Evolutionary conservation across 2,888 invertebrate genomes (phyloP), one percentile per base, ranked within the genome.

Genomic region (Ochlodes sylvanus): DNA sequence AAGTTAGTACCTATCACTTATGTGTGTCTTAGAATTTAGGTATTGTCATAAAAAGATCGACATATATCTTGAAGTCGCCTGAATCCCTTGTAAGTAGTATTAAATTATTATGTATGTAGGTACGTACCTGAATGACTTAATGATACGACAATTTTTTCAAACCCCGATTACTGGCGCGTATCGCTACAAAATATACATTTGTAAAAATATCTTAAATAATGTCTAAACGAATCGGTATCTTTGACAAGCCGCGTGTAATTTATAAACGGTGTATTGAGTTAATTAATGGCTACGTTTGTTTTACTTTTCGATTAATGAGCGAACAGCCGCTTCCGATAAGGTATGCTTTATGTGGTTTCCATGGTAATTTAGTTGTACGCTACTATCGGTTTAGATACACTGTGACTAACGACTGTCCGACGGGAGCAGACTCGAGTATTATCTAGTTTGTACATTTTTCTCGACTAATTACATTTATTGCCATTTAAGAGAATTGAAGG

Each of bases 151-250:
- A 12, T 38, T 38, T 38, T 12, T 12, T 38, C 10, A 12, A 38
- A 32, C 5, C 9, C 38, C 38, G 38, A 38, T 38, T 9, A 38
- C 2, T 9, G 9, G 1, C 12, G 38, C 38, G 38, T 38, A 12
- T 12, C 38, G 38, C 38, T 38, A 12, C 3, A 38, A 38, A 38
- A 38, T 38, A 38, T 9, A 38, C 38, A 63, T 63, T 52, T 52
- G 65, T 65, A n/a, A 10, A 19, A n/a, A 38, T 42, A 15, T 86
- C 85, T 86, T 85, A 79, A 88, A 88, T 88, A 86, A 89, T 89
- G 87, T 87, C 86, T 88, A 85, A 88, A 88, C 85, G 85, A 71
- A 79, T 77, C 80, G 82, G 78, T 86, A 87, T 86, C 83, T 72
- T 67, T 61, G 72, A 74, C 63, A 66, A 15, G 69, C 72, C 79